These are phyloP conservation scores for Coenonympha glycerion DNA, from an alignment of 2,888 invertebrate species.

Conservation along the genomic window DNA sequence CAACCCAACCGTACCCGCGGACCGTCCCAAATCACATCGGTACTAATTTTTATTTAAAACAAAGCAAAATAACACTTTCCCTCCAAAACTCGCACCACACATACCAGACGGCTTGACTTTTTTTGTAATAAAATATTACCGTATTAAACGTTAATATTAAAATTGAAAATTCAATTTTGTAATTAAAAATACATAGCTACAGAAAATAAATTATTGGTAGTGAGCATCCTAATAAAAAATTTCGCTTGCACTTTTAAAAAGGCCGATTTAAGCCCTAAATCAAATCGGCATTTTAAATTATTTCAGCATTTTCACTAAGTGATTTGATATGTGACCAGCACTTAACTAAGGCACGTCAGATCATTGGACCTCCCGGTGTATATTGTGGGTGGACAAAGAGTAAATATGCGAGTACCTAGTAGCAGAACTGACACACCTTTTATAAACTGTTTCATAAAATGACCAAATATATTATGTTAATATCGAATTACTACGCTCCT, in stretches of 20 bases:
- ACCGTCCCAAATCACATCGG: constrained; percentile 38
- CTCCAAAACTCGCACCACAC: constrained; percentile 28
- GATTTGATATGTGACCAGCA: constrained; percentile 28
- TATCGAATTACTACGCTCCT: too few relatives aligned
- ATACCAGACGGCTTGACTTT: constrained; percentile 8
- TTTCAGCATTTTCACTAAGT: constrained; percentile 17
- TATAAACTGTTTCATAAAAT: too few relatives aligned
- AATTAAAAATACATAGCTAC: background rate
- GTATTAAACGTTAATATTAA: background rate
- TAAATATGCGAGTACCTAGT: too few relatives aligned
- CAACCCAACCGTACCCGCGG: too few relatives aligned
- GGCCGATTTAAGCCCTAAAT: background rate
- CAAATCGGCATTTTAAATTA: constrained; percentile 14
- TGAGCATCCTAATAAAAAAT: background rate
- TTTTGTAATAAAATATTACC: background rate
- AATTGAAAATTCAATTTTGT: background rate
- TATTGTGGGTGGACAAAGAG: constrained; percentile 31
- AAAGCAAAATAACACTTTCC: constrained; percentile 26
- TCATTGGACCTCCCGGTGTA: constrained; percentile 48
- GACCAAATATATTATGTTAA: too few relatives aligned
- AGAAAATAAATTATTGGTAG: background rate
- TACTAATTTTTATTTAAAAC: constrained; percentile 46
- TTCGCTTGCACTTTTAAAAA: constrained; percentile 2
- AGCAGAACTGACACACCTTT: background rate
- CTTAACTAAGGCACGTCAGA: constrained; percentile 44